A percentile compares a stretch with the other conserved stretches of the same genome.
Evolutionary conservation across 1,140 invertebrate genomes (phyloP).

Genomic region (Drosophila melanica): DNA sequence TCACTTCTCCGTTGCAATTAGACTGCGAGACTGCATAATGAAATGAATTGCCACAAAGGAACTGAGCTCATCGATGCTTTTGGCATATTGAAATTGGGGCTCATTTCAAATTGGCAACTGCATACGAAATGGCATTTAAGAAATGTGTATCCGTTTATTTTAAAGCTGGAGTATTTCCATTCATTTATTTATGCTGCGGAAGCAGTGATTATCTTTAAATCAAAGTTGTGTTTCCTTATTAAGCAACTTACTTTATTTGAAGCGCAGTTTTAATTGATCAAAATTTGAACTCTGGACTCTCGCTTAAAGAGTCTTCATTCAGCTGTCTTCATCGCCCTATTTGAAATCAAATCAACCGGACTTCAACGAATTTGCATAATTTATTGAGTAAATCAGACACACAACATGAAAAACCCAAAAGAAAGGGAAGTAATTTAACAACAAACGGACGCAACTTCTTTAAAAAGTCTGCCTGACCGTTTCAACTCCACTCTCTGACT

Average conservation of each 20-base stretch:
- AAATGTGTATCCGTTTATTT: not conserved
- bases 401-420: slow-evolving; percentile 19
- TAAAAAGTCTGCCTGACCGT: slow-evolving; percentile 1
- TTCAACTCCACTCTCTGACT: not conserved
- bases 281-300: slow-evolving; percentile 2
- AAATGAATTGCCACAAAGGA: slow-evolving; percentile 9
- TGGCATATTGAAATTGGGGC: not conserved
- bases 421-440: slow-evolving; percentile 49
- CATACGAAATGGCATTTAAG: not conserved
- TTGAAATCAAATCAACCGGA: not conserved
- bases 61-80: slow-evolving; percentile 3
- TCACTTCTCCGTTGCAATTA: slow-evolving; percentile 25
- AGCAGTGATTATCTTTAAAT: not conserved
- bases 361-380: slow-evolving; percentile 55
- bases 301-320: not conserved
- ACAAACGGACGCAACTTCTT: slow-evolving; percentile 14
- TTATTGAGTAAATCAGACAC: slow-evolving; percentile 29
- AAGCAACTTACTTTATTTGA: not conserved
- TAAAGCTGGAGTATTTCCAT: not conserved
- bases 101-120: not conserved
- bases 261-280: slow-evolving; percentile 19
- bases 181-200: no score
- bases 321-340: slow-evolving; percentile 5
- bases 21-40: slow-evolving; percentile 11
- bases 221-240: slow-evolving; percentile 35